Evolutionary conservation across 1,140 invertebrate species (phyloP), one percentile per base, ranked within the genome.

Genomic region (Drosophila sulfurigaster): DNA sequence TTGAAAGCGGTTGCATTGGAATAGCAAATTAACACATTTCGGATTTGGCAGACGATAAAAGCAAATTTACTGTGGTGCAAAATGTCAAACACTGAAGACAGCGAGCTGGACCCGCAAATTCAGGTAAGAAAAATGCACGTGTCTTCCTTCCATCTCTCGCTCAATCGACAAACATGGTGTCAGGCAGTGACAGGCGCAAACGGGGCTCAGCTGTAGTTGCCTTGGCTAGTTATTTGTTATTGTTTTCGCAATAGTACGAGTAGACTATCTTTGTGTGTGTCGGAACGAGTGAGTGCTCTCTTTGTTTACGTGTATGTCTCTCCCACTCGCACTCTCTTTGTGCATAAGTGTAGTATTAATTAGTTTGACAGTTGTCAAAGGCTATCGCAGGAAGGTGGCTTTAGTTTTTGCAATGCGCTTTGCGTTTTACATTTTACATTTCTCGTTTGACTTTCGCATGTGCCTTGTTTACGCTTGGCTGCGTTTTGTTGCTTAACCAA

Each of bases 61-160:
- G 15, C 48, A 77, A 86, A 75, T 69, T 56, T 51, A 48, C 35
- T 41, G 41, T 48, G 65, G 57, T 65, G 60, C 73, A 79, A 89
- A 82, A 88, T 88, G 85, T 83, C 85, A 52, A 75, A 64, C 43
- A 67, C 81, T 75, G 91, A 92, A 77, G 91, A 91, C 43, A 81
- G 79, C 85, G 91, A 92, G 62, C 91, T 94, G 91, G 94, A 94
- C 93, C 94, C 94, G 88, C 92, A 94, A 87, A 94, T 94, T 88
- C 94, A 94, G 94, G 94, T 94, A 89, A 93, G 85, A 54, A 20
- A 69, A 32, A 32, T 71, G 45, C 81, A 75, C 75, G 67, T 79
- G 35, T 54, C 13, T 64, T 16, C 28, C 20, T 46, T 45, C 16
- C 10, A 8, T 1, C 15, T 30, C 10, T 7, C 46, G 51, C 45